phyloP scores from a whole-genome alignment of 2,113 vertebrate genomes.

The Meles meles region DNA sequence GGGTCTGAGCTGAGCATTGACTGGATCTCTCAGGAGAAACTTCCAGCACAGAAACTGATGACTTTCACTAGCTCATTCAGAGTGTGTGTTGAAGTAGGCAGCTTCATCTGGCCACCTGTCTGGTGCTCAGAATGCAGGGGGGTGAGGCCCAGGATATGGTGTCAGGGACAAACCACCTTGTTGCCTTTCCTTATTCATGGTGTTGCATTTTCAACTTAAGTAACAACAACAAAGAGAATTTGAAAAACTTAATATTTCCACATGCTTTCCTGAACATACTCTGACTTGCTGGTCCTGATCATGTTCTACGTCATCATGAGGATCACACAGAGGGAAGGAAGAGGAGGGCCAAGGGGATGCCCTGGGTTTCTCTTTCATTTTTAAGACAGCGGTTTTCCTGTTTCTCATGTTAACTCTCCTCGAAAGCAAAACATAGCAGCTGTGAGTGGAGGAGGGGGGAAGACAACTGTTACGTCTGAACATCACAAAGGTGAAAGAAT shows the following conservation, averaged over 20 bases:
- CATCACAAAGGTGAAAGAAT: not conserved
- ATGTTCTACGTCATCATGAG: no score
- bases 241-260: no score
- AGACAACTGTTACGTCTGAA: not conserved
- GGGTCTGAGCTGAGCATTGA: no score
- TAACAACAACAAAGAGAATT: no score
- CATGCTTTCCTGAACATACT: no score
- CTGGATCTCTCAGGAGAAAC: not conserved
- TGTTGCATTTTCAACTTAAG: no score
- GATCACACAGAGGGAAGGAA: no score
- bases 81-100: rapidly evolving
- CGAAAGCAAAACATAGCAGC: not conserved
- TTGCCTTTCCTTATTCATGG: not conserved
- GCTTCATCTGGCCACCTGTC: not conserved
- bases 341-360: no score
- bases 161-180: not conserved
- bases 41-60: not conserved
- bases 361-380: not conserved
- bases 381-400: not conserved
- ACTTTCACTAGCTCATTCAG: not conserved
- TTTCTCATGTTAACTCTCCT: not conserved
- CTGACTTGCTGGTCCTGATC: no score
- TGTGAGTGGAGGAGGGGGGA: not conserved
- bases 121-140: not conserved
- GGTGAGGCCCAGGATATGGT: no score